Conservation (phyloP, 2,888 invertebrate genomes). For the Itoplectis maculator region DNA sequence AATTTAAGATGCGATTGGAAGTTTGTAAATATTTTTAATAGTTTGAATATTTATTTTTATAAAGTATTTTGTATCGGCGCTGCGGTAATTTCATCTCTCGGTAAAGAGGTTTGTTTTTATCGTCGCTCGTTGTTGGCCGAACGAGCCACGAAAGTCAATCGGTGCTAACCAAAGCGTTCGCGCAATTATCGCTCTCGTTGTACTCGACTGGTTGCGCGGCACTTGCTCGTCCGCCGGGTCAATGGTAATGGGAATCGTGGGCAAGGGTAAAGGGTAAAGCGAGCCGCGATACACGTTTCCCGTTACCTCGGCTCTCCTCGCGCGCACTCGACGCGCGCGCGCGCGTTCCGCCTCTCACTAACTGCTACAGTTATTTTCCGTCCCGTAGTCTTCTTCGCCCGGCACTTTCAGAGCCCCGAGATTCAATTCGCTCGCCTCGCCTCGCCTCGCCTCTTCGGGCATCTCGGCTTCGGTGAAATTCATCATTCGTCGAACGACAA, state of each 20-base stretch:
- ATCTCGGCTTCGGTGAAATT: constrained; percentile 26
- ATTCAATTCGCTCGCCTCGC: too few relatives aligned
- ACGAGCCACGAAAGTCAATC: neutral
- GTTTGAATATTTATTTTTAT: too few relatives aligned
- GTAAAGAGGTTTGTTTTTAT: neutral
- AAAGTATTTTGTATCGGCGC: neutral
- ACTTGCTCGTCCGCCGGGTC: constrained; percentile 12
- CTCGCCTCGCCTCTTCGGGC: neutral
- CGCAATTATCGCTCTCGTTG: too few relatives aligned
- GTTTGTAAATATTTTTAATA: too few relatives aligned
- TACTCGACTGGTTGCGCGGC: neutral
- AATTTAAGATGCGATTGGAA: too few relatives aligned
- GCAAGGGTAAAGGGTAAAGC: neutral
- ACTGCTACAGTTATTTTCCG: neutral
- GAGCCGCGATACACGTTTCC: too few relatives aligned
- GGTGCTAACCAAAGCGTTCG: too few relatives aligned
- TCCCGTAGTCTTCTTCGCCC: neutral
- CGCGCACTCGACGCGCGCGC: too few relatives aligned
- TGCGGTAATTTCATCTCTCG: neutral
- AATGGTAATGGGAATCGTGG: neutral
- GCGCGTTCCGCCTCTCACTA: neutral
- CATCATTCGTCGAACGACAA: constrained; percentile 24
- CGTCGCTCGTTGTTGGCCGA: neutral
- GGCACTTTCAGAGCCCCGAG: too few relatives aligned
- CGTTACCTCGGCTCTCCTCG: too few relatives aligned